Base-by-base conservation (phyloP, 2,888 invertebrate species). In the Aphodius sticticus region DNA sequence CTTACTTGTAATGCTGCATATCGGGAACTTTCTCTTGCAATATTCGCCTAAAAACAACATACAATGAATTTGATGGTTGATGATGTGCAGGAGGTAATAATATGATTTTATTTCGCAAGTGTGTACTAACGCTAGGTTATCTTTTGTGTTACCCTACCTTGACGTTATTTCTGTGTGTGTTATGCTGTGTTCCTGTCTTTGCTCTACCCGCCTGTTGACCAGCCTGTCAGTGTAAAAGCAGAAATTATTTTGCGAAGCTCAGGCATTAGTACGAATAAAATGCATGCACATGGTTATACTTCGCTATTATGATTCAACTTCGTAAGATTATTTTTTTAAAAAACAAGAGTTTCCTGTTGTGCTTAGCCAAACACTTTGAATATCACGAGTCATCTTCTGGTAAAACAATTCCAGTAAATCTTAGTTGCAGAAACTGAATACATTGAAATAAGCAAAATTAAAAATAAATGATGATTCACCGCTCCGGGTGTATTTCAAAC, bases 1-100 rank as follows among this genome's bases (percentile, higher is more conserved):
- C 92, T 92, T 90, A 93, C 92, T 92, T 92, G 87, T 92, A 93
- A 87, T 92, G 92, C 88, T 92, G 92, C 92, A 92, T 92, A 87
- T 92, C 92, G 88, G 91, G 90, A 86, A 90, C 91, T 88, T 92
- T 92, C 86, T 92, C 92, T 90, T 92, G 92, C 86, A 92, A 90
- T 86, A 92, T 91, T 89, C 92, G 90, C 91, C 93, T 93, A 90
- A 83, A 91, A 90, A 88, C 81, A 88, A 87, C 85, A 87, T 76
- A 82, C 76, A 81, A 78, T 81, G 79, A 77, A 82, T 81, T 71
- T 77, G 78, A 81, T 79, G 81, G 78, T 69, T 81, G 77, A 79
- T 80, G 78, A 75, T 15, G 74, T 53, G 53, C 53, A 53, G 6
- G 12, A 12, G 53, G 7, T 9, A 53, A 78, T 53, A 79, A 74